Evolutionary conservation across 2,888 invertebrate species (phyloP).

Genomic region (Pomacea canaliculata): DNA sequence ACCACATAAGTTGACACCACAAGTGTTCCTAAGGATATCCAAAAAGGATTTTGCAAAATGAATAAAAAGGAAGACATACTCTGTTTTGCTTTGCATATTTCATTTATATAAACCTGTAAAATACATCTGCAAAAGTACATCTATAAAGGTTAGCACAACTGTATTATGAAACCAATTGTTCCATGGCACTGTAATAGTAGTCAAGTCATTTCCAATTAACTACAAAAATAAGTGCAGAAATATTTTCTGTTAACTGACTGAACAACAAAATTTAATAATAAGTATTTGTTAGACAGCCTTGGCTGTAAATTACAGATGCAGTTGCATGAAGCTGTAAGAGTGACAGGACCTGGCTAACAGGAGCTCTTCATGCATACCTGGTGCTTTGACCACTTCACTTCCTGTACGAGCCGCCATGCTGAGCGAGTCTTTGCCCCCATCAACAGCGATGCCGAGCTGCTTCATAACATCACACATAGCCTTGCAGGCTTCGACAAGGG

Average conservation of each 20-base stretch:
- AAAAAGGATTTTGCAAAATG: not conserved
- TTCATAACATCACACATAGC: conserved; percentile 90
- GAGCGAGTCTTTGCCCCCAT: conserved; percentile 97
- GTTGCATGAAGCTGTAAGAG: not conserved
- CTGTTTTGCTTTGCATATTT: too few relatives aligned
- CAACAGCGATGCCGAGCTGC: conserved; percentile 87
- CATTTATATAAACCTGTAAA: too few relatives aligned
- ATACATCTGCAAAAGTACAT: too few relatives aligned
- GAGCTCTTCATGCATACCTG: conserved; percentile 66
- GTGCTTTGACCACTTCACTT: conserved; percentile 75
- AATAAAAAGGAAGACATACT: too few relatives aligned
- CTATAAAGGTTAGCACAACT: too few relatives aligned
- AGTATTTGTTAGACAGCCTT: not conserved
- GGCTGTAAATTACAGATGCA: not conserved
- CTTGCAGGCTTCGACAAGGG: conserved; percentile 86
- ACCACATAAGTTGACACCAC: conserved; percentile 96
- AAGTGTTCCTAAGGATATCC: conserved; percentile 74
- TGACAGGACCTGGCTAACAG: not conserved
- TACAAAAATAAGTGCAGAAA: too few relatives aligned
- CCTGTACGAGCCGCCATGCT: conserved; percentile 95
- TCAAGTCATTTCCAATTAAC: too few relatives aligned
- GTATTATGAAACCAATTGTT: too few relatives aligned
- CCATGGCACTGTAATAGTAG: too few relatives aligned
- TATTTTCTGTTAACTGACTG: not conserved
- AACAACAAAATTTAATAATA: not conserved